Evolutionary conservation across 2,797 vertebrate species (phyloP).

Genomic region (Sorex maritimensis): DNA sequence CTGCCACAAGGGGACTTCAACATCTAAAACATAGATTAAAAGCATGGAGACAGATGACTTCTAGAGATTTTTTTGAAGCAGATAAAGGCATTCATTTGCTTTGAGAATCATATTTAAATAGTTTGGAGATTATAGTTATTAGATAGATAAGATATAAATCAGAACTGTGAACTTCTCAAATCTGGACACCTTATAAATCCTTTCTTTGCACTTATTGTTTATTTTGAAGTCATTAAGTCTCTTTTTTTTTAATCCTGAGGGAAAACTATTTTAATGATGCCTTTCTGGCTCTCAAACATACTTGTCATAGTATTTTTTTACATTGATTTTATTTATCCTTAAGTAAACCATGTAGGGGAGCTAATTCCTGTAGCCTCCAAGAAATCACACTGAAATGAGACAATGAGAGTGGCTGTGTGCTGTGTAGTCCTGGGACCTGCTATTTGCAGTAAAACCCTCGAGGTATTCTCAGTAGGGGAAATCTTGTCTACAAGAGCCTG

Average conservation of each 20-base stretch:
- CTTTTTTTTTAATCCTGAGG: background rate
- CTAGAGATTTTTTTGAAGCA: constrained; percentile 52
- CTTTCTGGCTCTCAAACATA: constrained; percentile 70
- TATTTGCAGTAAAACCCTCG: background rate
- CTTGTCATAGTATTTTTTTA: constrained; percentile 35
- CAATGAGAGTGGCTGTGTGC: background rate
- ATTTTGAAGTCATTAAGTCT: constrained; percentile 46
- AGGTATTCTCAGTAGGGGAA: constrained; percentile 35
- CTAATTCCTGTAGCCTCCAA: constrained; percentile 5
- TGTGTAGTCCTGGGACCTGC: background rate
- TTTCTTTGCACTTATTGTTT: constrained; percentile 63
- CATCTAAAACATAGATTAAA: constrained; percentile 54
- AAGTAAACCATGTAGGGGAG: constrained; percentile 32
- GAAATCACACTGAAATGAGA: constrained; percentile 40
- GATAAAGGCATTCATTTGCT: background rate
- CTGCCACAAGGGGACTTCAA: background rate
- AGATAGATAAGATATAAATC: constrained; percentile 58
- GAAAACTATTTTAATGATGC: constrained; percentile 47
- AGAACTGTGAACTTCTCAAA: constrained; percentile 42
- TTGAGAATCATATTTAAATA: constrained; percentile 38
- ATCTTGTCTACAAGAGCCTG: constrained; percentile 7
- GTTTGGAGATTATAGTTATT: constrained; percentile 41
- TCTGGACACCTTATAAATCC: constrained; percentile 18
- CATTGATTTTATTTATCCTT: background rate
- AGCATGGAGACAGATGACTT: background rate